A percentile compares a stretch with the other conserved stretches of the same genome.
These are phyloP conservation scores for Euplagia quadripunctaria DNA, from an alignment of 2,888 invertebrate species.

Conservation along the genomic window DNA sequence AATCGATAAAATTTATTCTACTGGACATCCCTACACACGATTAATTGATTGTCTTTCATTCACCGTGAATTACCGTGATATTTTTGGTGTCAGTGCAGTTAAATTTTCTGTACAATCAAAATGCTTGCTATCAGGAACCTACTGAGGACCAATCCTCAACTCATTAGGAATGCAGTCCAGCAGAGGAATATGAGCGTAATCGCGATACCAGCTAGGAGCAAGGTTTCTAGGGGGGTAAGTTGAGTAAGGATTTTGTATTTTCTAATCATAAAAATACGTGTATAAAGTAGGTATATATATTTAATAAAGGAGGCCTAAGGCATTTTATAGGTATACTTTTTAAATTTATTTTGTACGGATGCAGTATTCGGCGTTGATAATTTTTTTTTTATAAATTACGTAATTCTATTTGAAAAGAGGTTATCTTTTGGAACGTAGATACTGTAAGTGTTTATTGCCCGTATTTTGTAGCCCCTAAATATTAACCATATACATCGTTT, in stretches of 20 bases:
- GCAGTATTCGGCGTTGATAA: not conserved
- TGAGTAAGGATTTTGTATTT: not conserved
- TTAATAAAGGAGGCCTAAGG: not conserved
- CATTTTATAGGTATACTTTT: not conserved
- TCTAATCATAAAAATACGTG: not conserved
- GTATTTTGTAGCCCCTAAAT: not conserved
- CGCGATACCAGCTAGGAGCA: constrained; percentile 69
- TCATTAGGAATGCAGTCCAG: constrained; percentile 72
- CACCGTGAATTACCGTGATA: constrained; percentile 23
- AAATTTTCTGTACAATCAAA: constrained; percentile 53
- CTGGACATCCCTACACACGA: constrained; percentile 16
- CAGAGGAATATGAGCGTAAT: constrained; percentile 77
- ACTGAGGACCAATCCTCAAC: constrained; percentile 66
- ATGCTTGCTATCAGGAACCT: constrained; percentile 76
- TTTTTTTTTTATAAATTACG: constrained; percentile 50
- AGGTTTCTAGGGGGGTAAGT: constrained; percentile 73
- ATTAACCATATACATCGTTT: not conserved
- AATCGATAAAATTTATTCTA: not conserved
- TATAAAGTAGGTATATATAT: not conserved
- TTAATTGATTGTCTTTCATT: constrained; percentile 35
- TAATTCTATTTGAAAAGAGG: constrained; percentile 51
- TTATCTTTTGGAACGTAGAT: constrained; percentile 45
- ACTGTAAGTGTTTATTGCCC: not conserved
- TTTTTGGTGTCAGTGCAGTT: constrained; percentile 33
- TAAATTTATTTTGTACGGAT: not conserved